Conservation (phyloP, 2,888 invertebrate species). For the Dorcus hopei region DNA sequence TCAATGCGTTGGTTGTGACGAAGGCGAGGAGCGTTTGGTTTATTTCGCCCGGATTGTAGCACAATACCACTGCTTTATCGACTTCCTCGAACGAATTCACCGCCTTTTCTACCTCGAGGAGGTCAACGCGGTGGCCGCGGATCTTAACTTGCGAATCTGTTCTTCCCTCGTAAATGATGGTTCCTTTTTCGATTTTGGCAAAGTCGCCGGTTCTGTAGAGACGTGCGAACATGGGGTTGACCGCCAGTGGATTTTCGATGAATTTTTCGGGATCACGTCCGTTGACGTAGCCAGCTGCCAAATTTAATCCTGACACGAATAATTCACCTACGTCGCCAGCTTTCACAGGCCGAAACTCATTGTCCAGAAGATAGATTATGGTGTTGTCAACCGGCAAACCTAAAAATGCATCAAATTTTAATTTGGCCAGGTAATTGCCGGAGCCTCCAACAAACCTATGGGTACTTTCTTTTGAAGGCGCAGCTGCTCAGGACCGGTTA, state of each 20-base stretch:
- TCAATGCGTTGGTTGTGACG: conserved; percentile 46
- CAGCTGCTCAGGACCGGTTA: conserved; percentile 61
- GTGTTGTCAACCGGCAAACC: conserved; percentile 79
- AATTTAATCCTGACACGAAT: conserved; percentile 75
- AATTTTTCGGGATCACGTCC: conserved; percentile 72
- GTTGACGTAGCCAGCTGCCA: conserved; percentile 78
- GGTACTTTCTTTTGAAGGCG: conserved; percentile 68
- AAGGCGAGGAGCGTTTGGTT: conserved; percentile 73
- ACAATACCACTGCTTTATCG: conserved; percentile 75
- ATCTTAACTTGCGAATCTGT: conserved; percentile 82
- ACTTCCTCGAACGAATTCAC: conserved; percentile 62
- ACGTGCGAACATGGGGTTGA: conserved; percentile 63
- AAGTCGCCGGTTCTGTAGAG: conserved; percentile 85
- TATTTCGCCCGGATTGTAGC: conserved; percentile 72
- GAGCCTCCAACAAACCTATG: conserved; percentile 58
- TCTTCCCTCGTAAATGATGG: conserved; percentile 74
- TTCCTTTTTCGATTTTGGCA: conserved; percentile 65
- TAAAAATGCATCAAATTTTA: conserved; percentile 34
- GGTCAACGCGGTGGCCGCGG: conserved; percentile 81
- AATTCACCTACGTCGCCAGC: conserved; percentile 77
- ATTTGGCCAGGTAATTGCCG: not conserved
- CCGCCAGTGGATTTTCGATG: conserved; percentile 69
- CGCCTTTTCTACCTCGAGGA: conserved; percentile 78
- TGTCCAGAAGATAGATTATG: conserved; percentile 74
- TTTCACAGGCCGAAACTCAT: conserved; percentile 68